These are phyloP conservation scores for Linnaemya vulpina DNA, from an alignment of 2,888 invertebrate species.

Conservation along the genomic window DNA sequence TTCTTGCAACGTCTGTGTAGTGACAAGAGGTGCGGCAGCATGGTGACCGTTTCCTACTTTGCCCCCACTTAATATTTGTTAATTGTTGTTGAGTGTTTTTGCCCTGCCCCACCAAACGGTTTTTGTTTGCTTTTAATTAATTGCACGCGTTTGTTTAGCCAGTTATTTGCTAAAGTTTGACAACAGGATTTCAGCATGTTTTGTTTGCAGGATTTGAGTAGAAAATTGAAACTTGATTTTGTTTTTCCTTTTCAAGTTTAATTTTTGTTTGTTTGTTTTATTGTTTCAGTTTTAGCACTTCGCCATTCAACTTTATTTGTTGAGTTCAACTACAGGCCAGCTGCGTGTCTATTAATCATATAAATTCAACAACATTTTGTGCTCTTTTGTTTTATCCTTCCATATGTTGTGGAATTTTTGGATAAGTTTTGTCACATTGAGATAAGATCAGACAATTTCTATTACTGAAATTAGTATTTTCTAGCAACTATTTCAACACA, in stretches of 20 bases:
- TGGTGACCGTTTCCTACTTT: constrained; percentile 8
- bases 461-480: background rate
- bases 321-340: constrained; percentile 18
- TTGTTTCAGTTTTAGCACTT: background rate
- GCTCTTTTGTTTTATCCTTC: background rate
- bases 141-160: constrained; percentile 73
- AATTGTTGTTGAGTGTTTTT: constrained; percentile 23
- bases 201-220: constrained; percentile 53
- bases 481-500: background rate
- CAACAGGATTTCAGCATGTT: constrained; percentile 54
- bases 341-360: constrained; percentile 49
- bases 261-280: background rate
- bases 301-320: constrained; percentile 27
- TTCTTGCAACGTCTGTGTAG: background rate
- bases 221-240: constrained; percentile 66
- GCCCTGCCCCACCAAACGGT: constrained; percentile 41
- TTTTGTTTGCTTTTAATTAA: constrained; percentile 75
- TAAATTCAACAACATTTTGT: background rate
- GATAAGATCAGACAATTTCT: constrained; percentile 1
- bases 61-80: background rate
- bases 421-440: constrained; percentile 7
- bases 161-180: constrained; percentile 64
- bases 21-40: constrained; percentile 33
- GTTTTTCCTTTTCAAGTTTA: background rate
- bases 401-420: constrained; percentile 15